Evolutionary conservation across 2,888 invertebrate species (phyloP).

Genomic region (Slavum lentiscoides): DNA sequence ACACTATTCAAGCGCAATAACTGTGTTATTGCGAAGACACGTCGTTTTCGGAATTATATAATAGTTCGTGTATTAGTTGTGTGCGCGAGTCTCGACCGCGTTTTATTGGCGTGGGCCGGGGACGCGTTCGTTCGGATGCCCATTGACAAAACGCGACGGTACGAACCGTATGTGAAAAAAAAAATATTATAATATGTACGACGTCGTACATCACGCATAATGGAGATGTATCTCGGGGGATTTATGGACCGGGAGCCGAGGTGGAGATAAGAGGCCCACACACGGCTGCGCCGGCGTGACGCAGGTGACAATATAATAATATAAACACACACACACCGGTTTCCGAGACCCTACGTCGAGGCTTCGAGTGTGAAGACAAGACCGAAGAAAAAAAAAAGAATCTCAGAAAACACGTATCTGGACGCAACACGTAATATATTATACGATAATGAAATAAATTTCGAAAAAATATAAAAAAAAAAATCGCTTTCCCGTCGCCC

Average conservation of each 20-base stretch:
- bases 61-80: too few relatives aligned
- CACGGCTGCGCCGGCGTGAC: not conserved
- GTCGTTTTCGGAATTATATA: not conserved
- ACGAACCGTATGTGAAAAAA: not conserved
- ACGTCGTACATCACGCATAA: not conserved
- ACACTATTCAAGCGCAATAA: too few relatives aligned
- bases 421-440: too few relatives aligned
- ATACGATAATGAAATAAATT: too few relatives aligned
- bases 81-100: not conserved
- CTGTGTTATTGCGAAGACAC: too few relatives aligned
- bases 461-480: too few relatives aligned
- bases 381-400: too few relatives aligned
- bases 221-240: constrained; percentile 11
- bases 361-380: not conserved
- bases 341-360: constrained; percentile 8
- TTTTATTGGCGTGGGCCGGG: not conserved
- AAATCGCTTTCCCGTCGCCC: too few relatives aligned
- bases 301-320: constrained; percentile 36
- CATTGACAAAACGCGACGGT: constrained; percentile 3
- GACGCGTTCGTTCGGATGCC: not conserved
- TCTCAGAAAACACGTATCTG: too few relatives aligned
- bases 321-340: constrained; percentile 14
- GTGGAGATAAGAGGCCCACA: constrained; percentile 29
- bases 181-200: not conserved
- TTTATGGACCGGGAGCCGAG: constrained; percentile 47